Percentiles rank a stretch among this genome's conserved stretches.
Evolutionary conservation across 2,888 invertebrate species (phyloP).

Genomic region (Stenodera caucasica): DNA sequence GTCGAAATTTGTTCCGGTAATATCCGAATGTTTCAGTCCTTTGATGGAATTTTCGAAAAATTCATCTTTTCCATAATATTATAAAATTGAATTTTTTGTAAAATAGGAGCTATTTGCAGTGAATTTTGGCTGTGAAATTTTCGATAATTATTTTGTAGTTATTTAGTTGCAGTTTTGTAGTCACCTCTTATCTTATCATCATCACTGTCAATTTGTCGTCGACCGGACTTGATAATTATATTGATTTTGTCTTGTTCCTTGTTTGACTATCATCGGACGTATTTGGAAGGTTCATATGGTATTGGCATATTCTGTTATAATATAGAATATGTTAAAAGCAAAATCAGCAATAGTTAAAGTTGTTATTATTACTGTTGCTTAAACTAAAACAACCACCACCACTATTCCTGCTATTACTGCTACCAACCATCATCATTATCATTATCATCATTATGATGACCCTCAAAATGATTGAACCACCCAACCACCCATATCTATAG

Average conservation of each 20-base stretch:
- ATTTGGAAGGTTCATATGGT: background rate
- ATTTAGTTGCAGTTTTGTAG: too few relatives aligned
- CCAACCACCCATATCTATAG: background rate
- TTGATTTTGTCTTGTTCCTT: constrained; percentile 12
- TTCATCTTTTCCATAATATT: too few relatives aligned
- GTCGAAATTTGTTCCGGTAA: too few relatives aligned
- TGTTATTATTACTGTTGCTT: background rate
- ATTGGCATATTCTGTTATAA: constrained; percentile 1
- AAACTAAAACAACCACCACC: background rate
- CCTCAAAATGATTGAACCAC: background rate
- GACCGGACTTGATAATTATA: constrained; percentile 15
- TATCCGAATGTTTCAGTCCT: too few relatives aligned
- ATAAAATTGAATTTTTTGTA: too few relatives aligned
- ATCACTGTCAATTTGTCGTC: constrained; percentile 14
- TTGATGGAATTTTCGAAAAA: too few relatives aligned
- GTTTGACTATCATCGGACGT: background rate
- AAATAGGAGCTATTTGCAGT: too few relatives aligned
- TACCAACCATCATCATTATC: background rate
- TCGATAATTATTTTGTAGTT: too few relatives aligned
- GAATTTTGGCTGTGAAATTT: too few relatives aligned
- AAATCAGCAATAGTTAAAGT: background rate
- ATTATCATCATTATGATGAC: background rate
- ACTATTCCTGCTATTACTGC: background rate
- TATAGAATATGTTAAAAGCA: background rate
- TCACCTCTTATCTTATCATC: background rate